Conservation (phyloP, 2,797 vertebrate genomes). For the Coendou prehensilis region DNA sequence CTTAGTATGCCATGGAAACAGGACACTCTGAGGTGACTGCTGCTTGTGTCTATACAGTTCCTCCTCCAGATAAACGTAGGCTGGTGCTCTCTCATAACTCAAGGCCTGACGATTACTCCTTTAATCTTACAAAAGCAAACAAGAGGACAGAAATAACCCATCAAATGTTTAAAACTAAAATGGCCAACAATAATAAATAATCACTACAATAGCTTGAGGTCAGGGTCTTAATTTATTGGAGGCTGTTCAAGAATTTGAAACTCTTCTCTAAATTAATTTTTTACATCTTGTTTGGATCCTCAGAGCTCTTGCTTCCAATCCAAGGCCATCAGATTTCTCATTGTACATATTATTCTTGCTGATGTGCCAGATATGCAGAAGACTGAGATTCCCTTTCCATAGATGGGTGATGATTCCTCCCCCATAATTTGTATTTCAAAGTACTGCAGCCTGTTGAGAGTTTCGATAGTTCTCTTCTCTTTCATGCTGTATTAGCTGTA, state of each 20-base stretch:
- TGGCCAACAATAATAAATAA: conserved; percentile 83
- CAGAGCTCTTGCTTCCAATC: conserved; percentile 66
- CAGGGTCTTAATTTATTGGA: conserved; percentile 80
- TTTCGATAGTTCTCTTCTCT: conserved; percentile 34
- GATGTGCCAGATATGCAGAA: not conserved
- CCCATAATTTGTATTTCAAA: conserved; percentile 59
- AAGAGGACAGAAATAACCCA: conserved; percentile 80
- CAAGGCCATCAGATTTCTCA: conserved; percentile 54
- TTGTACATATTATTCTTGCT: conserved; percentile 71
- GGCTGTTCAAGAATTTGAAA: conserved; percentile 77
- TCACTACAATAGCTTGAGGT: conserved; percentile 72
- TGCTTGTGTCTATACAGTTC: not conserved
- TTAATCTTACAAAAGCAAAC: conserved; percentile 81
- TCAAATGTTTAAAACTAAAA: conserved; percentile 75
- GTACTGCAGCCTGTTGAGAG: not conserved
- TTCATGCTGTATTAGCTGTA: conserved; percentile 10
- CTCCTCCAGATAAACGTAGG: conserved; percentile 45
- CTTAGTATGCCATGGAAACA: not conserved
- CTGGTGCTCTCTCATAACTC: conserved; percentile 35
- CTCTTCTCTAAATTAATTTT: conserved; percentile 79
- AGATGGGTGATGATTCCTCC: not conserved
- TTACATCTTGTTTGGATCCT: conserved; percentile 80
- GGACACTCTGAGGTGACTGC: not conserved
- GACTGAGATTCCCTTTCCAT: not conserved
- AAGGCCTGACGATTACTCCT: conserved; percentile 56